Percentiles rank a stretch among this genome's conserved stretches.
Evolutionary conservation across 2,888 invertebrate species (phyloP).

Genomic region (Trichogramma dendrolimi): DNA sequence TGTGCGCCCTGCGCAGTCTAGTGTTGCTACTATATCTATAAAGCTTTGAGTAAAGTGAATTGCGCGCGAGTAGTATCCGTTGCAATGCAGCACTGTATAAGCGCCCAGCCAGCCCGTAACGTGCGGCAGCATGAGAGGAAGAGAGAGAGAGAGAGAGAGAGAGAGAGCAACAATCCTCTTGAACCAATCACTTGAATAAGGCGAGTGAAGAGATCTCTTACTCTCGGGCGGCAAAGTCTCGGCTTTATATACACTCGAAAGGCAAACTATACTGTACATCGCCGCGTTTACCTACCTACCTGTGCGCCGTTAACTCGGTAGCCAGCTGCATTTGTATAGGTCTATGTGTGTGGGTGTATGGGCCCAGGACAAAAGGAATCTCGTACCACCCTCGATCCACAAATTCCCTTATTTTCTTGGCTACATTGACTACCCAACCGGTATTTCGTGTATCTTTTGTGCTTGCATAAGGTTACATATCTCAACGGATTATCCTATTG

Average conservation of each 20-base stretch:
- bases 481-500: too few relatives aligned
- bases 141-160: too few relatives aligned
- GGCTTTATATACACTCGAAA: conserved; percentile 9
- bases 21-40: too few relatives aligned
- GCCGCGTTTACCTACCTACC: conserved; percentile 16
- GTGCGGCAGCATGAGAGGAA: too few relatives aligned
- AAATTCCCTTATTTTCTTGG: conserved; percentile 6
- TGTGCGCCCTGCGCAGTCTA: too few relatives aligned
- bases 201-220: conserved; percentile 25
- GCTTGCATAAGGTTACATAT: not conserved
- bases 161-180: conserved; percentile 12
- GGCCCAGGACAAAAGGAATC: too few relatives aligned
- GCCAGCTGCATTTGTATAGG: too few relatives aligned
- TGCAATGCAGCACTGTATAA: not conserved
- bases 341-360: too few relatives aligned
- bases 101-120: too few relatives aligned
- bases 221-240: conserved; percentile 17
- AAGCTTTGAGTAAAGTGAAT: conserved; percentile 15
- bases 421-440: not conserved
- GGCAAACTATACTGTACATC: conserved; percentile 9
- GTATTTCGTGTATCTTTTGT: conserved; percentile 9
- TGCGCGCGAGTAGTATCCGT: conserved; percentile 8
- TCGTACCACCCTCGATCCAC: not conserved
- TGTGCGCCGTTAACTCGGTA: not conserved
- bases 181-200: conserved; percentile 26